These are phyloP conservation scores for Drosophila tripunctata DNA, from an alignment of 2,888 invertebrate species.

Conservation along the genomic window DNA sequence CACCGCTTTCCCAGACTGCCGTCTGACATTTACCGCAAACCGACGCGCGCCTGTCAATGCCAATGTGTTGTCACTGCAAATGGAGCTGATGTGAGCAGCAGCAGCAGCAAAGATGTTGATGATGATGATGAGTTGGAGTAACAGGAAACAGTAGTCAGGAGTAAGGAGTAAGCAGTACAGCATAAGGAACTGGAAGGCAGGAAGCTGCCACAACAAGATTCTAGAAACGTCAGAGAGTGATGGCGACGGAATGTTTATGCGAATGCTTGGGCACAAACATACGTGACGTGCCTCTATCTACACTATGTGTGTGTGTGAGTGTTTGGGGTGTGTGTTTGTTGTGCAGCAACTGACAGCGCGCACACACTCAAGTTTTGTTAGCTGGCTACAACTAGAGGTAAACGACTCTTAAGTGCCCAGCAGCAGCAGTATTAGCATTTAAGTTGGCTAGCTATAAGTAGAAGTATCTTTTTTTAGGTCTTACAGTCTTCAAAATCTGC, in stretches of 20 bases:
- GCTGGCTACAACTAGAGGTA: not conserved
- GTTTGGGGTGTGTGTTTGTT: constrained; percentile 27
- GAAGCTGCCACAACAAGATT: constrained; percentile 10
- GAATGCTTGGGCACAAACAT: constrained; percentile 75
- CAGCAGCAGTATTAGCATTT: too few species aligned
- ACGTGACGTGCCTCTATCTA: constrained; percentile 63
- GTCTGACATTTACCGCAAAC: constrained; percentile 74
- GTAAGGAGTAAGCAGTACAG: not conserved
- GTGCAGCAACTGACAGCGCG: constrained; percentile 60
- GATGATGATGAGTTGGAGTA: not conserved
- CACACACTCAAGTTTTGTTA: not conserved
- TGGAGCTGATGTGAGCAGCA: constrained; percentile 44
- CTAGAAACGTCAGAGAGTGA: constrained; percentile 19
- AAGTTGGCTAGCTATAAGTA: not conserved
- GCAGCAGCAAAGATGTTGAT: not conserved
- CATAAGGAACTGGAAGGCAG: not conserved
- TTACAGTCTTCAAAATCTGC: too few species aligned
- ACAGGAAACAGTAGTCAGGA: not conserved
- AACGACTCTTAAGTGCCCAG: not conserved
- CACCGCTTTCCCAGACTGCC: constrained; percentile 10
- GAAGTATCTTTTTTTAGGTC: not conserved
- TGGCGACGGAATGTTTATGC: constrained; percentile 73
- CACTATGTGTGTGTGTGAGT: constrained; percentile 19
- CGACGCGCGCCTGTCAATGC: constrained; percentile 71
- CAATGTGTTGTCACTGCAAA: constrained; percentile 61